These are phyloP conservation scores for Gymnocypris eckloni DNA, from an alignment of 2,797 vertebrate species.

Conservation along the genomic window DNA sequence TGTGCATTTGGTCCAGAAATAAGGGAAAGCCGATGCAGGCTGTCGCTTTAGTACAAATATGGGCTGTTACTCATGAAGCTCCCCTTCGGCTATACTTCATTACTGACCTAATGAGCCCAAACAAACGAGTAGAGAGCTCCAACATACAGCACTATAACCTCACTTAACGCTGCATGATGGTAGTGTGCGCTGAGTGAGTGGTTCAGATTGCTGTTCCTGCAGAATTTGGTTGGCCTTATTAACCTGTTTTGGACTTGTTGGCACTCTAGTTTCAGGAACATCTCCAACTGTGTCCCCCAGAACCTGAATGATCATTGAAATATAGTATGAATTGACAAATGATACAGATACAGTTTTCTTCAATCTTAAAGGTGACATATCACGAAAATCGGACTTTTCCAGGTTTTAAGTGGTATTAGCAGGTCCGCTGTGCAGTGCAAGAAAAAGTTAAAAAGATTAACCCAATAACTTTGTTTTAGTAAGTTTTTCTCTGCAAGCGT, in stretches of 20 bases:
- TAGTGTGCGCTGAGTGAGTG: slow-evolving; percentile 1
- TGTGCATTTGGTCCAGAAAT: slow-evolving; percentile 35
- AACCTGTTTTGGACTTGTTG: slow-evolving; percentile 3
- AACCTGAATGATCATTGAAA: not conserved
- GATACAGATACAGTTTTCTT: not conserved
- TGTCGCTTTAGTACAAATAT: slow-evolving; percentile 57
- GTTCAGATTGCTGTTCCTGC: slow-evolving; percentile 13
- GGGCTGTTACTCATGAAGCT: slow-evolving; percentile 54
- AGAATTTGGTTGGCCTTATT: slow-evolving; percentile 23
- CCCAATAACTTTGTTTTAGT: no score
- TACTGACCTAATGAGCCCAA: slow-evolving; percentile 65
- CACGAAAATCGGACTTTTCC: no score
- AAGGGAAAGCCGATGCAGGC: slow-evolving; percentile 40
- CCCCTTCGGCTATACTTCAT: slow-evolving; percentile 58
- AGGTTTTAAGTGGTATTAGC: no score
- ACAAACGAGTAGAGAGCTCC: slow-evolving; percentile 51
- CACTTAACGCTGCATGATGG: not conserved
- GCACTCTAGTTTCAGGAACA: not conserved
- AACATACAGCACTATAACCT: slow-evolving; percentile 37
- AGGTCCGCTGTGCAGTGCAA: no score
- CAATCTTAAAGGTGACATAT: no score
- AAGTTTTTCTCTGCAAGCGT: no score
- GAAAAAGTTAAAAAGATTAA: no score
- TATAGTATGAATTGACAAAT: not conserved
- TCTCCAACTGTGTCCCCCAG: not conserved